Conservation (phyloP, 2,888 invertebrate species). For the Seladonia tumulorum region DNA sequence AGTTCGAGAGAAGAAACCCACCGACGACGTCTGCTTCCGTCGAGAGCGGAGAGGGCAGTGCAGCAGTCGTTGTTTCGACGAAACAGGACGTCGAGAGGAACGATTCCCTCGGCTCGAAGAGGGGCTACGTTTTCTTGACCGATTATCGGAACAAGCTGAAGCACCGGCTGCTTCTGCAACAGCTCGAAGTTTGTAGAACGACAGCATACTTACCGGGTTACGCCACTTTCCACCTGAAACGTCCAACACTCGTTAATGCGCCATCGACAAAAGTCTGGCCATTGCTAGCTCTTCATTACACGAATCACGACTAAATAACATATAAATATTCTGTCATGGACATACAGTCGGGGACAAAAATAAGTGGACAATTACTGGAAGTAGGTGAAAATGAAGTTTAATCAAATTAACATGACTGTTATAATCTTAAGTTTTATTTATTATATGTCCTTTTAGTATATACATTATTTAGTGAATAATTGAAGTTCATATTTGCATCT, state of each 20-base stretch:
- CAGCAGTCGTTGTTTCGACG: not conserved
- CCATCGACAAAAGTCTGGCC: not conserved
- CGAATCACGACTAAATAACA: too few relatives aligned
- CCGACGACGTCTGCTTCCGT: not conserved
- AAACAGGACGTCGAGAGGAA: not conserved
- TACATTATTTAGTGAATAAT: too few relatives aligned
- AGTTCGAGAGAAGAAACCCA: not conserved
- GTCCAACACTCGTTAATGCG: not conserved
- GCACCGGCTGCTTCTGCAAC: constrained; percentile 63
- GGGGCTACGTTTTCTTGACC: constrained; percentile 37
- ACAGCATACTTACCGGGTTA: not conserved
- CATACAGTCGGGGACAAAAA: too few relatives aligned
- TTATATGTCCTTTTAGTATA: too few relatives aligned
- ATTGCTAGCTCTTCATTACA: not conserved
- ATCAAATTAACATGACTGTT: too few relatives aligned
- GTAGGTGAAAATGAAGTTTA: too few relatives aligned
- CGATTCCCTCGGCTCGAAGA: constrained; percentile 19
- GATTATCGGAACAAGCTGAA: constrained; percentile 57
- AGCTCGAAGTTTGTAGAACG: constrained; percentile 62
- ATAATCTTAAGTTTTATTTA: too few relatives aligned
- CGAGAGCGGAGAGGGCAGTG: constrained; percentile 5
- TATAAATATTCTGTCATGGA: too few relatives aligned
- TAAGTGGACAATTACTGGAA: too few relatives aligned
- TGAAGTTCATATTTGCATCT: too few relatives aligned
- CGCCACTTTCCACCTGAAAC: not conserved